phyloP scores from a whole-genome alignment of 2,888 invertebrate species.

The Drosophila atroscutellata region DNA sequence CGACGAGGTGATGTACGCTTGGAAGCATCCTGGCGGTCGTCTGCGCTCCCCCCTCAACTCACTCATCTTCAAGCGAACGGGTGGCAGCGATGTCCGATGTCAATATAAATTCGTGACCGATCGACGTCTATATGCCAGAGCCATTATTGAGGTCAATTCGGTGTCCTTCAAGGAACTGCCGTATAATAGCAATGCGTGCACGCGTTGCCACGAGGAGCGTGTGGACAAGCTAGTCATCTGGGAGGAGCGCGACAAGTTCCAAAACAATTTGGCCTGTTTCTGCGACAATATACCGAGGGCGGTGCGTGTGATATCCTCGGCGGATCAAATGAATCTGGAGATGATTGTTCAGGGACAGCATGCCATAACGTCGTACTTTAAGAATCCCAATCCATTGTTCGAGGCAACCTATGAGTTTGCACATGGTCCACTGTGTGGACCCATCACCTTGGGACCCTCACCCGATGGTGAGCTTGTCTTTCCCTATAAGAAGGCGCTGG shows the following conservation, averaged over 20 bases:
- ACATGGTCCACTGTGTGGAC: slow-evolving; percentile 94
- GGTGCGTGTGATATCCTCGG: slow-evolving; percentile 90
- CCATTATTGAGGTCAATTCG: slow-evolving; percentile 90
- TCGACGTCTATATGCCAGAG: slow-evolving; percentile 91
- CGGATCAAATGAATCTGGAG: slow-evolving; percentile 92
- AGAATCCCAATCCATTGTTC: slow-evolving; percentile 92
- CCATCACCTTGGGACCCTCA: slow-evolving; percentile 91
- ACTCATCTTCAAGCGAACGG: slow-evolving; percentile 92
- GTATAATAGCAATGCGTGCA: slow-evolving; percentile 91
- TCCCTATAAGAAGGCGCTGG: slow-evolving; percentile 92
- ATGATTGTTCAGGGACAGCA: slow-evolving; percentile 93
- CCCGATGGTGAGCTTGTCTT: slow-evolving; percentile 95
- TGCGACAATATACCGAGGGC: slow-evolving; percentile 89
- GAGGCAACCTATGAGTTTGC: slow-evolving; percentile 95
- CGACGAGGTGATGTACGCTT: slow-evolving; percentile 94
- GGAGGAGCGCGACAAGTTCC: slow-evolving; percentile 89
- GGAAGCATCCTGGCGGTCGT: slow-evolving; percentile 91
- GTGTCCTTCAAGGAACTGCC: slow-evolving; percentile 94
- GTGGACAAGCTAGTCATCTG: slow-evolving; percentile 93
- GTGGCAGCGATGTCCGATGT: slow-evolving; percentile 91
- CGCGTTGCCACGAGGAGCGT: slow-evolving; percentile 94
- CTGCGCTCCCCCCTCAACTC: slow-evolving; percentile 94
- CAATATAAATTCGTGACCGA: slow-evolving; percentile 94
- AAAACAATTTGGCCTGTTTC: slow-evolving; percentile 90
- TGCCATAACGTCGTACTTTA: slow-evolving; percentile 94